phyloP scores from a whole-genome alignment of 2,797 vertebrate genomes.

The Aphelocoma californica region DNA sequence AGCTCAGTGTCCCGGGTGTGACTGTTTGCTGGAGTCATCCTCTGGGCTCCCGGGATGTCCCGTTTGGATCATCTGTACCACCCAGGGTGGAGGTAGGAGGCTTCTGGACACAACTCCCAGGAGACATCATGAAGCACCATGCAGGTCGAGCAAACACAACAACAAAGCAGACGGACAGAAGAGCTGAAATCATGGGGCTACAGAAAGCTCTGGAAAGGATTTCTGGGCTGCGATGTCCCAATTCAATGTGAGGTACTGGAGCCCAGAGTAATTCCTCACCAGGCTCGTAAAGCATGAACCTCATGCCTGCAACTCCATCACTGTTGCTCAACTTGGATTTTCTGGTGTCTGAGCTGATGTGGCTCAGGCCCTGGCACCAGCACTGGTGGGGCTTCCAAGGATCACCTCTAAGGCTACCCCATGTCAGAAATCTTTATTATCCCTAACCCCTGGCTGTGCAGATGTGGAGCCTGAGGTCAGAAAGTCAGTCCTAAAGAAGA shows the following conservation, averaged over 20 bases:
- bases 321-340: not conserved
- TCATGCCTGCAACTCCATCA: not conserved
- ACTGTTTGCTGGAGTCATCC: not conserved
- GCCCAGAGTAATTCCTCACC: not conserved
- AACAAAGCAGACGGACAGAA: not conserved
- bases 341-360: not conserved
- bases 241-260: not conserved
- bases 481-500: not conserved
- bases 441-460: not conserved
- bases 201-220: not conserved
- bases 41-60: not conserved
- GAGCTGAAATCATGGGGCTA: not conserved
- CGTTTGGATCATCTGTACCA: slow-evolving; percentile 32
- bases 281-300: not conserved
- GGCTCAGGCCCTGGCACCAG: not conserved
- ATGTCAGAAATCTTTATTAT: not conserved
- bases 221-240: not conserved
- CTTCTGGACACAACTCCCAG: not conserved
- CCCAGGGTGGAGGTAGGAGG: slow-evolving; percentile 37
- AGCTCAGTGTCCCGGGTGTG: slow-evolving; percentile 21
- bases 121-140: not conserved
- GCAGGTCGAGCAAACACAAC: slow-evolving; percentile 6
- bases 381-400: not conserved
- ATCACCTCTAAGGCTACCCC: not conserved
- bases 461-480: not conserved